Evolutionary conservation across 2,888 invertebrate species (phyloP).

Genomic region (Artemia sinica): DNA sequence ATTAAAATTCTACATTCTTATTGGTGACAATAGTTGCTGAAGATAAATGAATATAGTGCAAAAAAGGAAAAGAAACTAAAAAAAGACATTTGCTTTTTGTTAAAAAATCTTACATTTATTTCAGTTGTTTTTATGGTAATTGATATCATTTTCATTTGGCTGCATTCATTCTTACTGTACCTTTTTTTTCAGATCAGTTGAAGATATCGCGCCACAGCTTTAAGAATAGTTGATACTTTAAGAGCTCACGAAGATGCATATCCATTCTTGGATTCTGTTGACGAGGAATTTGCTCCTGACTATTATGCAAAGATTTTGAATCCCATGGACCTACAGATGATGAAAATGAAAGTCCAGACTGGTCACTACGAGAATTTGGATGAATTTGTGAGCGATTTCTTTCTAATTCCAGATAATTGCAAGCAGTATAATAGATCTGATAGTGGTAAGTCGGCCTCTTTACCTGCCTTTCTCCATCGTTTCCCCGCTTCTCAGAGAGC

Average conservation of each 20-base stretch:
- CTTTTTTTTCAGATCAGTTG: not conserved
- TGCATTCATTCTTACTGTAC: too few species aligned
- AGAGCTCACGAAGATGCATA: slow-evolving; percentile 79
- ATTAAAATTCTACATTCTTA: too few species aligned
- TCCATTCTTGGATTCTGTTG: slow-evolving; percentile 84
- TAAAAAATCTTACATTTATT: not conserved
- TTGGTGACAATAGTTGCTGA: too few species aligned
- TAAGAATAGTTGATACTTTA: slow-evolving; percentile 65
- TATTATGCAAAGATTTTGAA: slow-evolving; percentile 44
- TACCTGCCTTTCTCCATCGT: slow-evolving; percentile 16
- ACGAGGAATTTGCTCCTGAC: slow-evolving; percentile 78
- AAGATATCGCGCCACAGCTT: not conserved
- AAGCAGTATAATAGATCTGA: slow-evolving; percentile 77
- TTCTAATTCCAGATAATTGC: slow-evolving; percentile 80
- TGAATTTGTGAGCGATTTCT: slow-evolving; percentile 71
- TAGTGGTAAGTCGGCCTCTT: slow-evolving; percentile 47
- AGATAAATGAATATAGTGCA: too few species aligned
- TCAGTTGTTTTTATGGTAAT: not conserved
- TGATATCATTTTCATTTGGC: too few species aligned
- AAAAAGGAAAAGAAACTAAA: slow-evolving; percentile 24
- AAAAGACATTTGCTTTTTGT: slow-evolving; percentile 23
- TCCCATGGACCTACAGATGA: slow-evolving; percentile 72
- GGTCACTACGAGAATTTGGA: slow-evolving; percentile 59
- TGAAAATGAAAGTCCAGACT: slow-evolving; percentile 68
- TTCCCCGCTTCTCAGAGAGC: too few species aligned